Conservation (phyloP, 64 coral and sea anemone genomes). For the Acropora yongei region DNA sequence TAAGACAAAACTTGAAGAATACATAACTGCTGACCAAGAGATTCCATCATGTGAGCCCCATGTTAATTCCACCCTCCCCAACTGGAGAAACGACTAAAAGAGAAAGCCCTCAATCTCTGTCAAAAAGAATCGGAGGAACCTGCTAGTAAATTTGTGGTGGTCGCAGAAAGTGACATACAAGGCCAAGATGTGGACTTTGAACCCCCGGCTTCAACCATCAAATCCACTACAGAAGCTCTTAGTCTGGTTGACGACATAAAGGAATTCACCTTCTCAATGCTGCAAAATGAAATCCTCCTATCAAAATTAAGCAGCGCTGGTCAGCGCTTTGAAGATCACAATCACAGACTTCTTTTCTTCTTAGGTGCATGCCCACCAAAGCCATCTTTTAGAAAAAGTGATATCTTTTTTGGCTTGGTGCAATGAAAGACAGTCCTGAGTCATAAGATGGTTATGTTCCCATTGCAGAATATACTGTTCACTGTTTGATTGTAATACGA, state of each 20-base stretch:
- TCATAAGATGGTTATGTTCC: neutral
- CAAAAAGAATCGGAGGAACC: neutral
- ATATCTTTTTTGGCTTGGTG: neutral
- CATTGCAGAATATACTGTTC: constrained; percentile 3
- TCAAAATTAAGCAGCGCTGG: constrained; percentile 19
- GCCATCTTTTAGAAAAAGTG: neutral
- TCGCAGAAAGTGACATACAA: constrained; percentile 12
- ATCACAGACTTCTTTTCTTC: constrained; percentile 43
- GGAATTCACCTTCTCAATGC: constrained; percentile 8
- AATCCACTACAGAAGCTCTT: constrained; percentile 32
- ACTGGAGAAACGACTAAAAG: neutral
- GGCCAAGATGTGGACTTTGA: constrained; percentile 44
- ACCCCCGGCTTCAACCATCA: neutral
- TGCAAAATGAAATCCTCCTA: constrained; percentile 20
- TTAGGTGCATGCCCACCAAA: neutral
- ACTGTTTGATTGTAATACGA: constrained; percentile 27
- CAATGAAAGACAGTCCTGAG: constrained; percentile 6
- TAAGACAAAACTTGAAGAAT: neutral
- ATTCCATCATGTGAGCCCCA: neutral
- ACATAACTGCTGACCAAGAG: neutral
- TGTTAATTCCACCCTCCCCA: constrained; percentile 20
- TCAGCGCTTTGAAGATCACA: constrained; percentile 38
- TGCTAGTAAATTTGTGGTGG: constrained; percentile 2
- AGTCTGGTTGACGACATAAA: constrained; percentile 28
- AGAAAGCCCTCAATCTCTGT: constrained; percentile 27